A percentile compares a stretch with the other conserved stretches of the same genome.
Conservation (phyloP, 2,888 invertebrate genomes). For the Dolomedes plantarius region DNA sequence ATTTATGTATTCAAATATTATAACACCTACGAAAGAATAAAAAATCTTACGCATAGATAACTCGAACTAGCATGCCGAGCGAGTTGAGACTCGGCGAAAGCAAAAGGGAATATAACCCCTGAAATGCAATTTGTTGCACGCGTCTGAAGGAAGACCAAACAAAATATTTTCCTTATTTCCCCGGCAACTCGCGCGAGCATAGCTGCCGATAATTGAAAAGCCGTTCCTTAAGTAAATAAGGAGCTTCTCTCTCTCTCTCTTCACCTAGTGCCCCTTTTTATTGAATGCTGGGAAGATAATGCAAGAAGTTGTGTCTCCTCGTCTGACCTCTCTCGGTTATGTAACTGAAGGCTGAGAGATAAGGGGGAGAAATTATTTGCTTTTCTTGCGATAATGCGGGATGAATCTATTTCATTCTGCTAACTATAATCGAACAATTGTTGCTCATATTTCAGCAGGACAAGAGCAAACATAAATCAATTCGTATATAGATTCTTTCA, state of each 20-base stretch:
- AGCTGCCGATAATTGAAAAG: conserved; percentile 1
- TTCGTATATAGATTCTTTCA: too few relatives aligned
- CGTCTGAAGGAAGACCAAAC: not conserved
- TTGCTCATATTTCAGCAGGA: not conserved
- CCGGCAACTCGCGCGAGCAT: not conserved
- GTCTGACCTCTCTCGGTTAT: not conserved
- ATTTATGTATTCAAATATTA: too few relatives aligned
- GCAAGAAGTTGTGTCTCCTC: not conserved
- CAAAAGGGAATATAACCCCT: too few relatives aligned
- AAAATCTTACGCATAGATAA: too few relatives aligned
- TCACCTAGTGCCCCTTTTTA: not conserved
- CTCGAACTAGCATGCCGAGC: too few relatives aligned
- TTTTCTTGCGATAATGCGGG: not conserved
- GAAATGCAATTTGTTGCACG: too few relatives aligned
- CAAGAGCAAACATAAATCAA: too few relatives aligned
- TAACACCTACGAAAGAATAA: too few relatives aligned
- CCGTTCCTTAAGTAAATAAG: not conserved
- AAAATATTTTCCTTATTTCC: not conserved
- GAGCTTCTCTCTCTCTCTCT: not conserved
- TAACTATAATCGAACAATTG: not conserved
- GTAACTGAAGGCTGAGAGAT: not conserved
- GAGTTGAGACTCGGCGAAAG: too few relatives aligned
- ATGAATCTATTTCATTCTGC: not conserved
- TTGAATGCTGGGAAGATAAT: not conserved
- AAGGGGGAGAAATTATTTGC: not conserved